These are phyloP conservation scores for Sycophaga agraensis DNA, from an alignment of 1,140 invertebrate species.

Conservation along the genomic window DNA sequence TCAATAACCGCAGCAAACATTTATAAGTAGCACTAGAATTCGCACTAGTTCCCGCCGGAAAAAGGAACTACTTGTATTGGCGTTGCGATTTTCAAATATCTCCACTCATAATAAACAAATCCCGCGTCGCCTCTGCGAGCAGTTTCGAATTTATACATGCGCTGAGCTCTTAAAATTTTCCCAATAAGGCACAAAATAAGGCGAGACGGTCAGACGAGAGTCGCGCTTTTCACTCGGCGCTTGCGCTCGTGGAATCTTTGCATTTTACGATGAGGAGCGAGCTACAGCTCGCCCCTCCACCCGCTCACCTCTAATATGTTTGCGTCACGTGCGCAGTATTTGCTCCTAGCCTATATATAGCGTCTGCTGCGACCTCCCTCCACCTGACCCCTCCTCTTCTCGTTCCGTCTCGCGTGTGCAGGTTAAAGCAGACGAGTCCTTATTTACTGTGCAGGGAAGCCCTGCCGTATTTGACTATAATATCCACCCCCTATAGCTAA, in stretches of 20 bases:
- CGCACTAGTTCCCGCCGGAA: too few relatives aligned
- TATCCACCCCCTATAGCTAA: constrained; percentile 23
- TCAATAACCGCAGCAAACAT: too few relatives aligned
- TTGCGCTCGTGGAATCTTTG: constrained; percentile 17
- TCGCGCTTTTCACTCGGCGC: constrained; percentile 2
- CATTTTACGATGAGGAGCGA: constrained; percentile 26
- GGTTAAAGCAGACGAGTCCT: constrained; percentile 5
- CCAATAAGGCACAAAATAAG: constrained; percentile 15
- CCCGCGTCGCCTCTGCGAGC: neutral
- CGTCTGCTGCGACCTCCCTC: neutral
- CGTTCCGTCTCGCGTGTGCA: neutral
- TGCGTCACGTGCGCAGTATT: constrained; percentile 30
- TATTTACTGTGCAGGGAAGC: constrained; percentile 1
- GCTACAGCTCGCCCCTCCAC: neutral
- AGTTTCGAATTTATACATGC: neutral
- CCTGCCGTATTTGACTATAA: constrained; percentile 27
- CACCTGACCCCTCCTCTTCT: neutral
- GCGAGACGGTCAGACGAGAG: neutral
- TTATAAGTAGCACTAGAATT: too few relatives aligned
- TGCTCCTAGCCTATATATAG: constrained; percentile 18
- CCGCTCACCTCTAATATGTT: constrained; percentile 19
- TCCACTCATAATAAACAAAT: constrained; percentile 4
- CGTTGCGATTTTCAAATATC: too few relatives aligned
- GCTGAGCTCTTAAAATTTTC: neutral
- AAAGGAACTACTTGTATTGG: too few relatives aligned